Base-by-base conservation (phyloP, 2,797 vertebrate genomes). In the Varecia variegata region DNA sequence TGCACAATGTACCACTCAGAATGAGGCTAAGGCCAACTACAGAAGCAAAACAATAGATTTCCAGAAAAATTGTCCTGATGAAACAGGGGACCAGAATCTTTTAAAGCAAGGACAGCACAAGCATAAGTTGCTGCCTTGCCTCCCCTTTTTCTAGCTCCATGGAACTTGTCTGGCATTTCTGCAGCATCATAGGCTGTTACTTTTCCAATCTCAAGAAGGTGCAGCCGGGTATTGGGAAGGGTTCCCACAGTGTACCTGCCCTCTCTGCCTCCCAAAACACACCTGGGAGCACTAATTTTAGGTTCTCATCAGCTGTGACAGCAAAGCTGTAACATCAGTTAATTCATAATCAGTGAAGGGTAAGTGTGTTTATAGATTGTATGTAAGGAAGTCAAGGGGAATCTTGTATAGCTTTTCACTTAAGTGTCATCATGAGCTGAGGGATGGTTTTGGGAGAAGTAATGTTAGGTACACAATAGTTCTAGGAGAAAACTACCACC, bases 241-340 rank as follows among this genome's bases (percentile, higher is more conserved):
- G 90, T 9, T 68, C 50, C 96, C 90, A 62, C 92, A 87, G 96
- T 73, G 58, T 76, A 89, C 86, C 88, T 89, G 68, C 47, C 43
- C 94, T 86, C 58, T 92, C 9, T 97, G 93, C 73, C 90, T 94
- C 90, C 70, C 2, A 38, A 97, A 98, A 97, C 80, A 94, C 94
- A 98, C 89, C 85, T 87, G 94, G 97, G 45, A 97, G 73, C 95
- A 97, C 98, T 98, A 98, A 98, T 97, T 98, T 98, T 95, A 98
- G 96, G 84, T 65, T 97, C 97, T 98, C 96, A 96, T 98, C 97
- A 98, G 95, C 86, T 95, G 70, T 98, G 97, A 98, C 96, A 97
- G 90, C 91, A 97, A 98, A 98, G 97, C 68, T 97, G 97, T 71
- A 97, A 50, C 95, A 97, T 97, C 82, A 89, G 96, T 98, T 98